phyloP scores from a whole-genome alignment of 2,797 vertebrate species.

The Gymnothorax javanicus region DNA sequence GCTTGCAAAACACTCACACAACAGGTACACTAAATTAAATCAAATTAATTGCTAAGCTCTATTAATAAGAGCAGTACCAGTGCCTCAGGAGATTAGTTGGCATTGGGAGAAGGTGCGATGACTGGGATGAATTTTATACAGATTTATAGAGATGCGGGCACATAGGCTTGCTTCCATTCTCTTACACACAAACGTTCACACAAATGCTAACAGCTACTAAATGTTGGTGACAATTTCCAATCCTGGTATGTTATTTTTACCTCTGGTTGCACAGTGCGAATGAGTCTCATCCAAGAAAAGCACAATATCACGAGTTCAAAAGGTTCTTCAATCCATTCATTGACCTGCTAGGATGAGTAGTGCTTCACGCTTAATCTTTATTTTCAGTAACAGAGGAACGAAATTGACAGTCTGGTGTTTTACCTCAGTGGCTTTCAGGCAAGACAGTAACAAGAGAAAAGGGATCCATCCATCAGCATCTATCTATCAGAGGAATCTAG shows the following conservation, averaged over 20 bases:
- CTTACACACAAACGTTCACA: not conserved
- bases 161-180: not conserved
- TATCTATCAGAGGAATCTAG: slow-evolving; percentile 62
- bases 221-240: not conserved
- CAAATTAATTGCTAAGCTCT: not conserved
- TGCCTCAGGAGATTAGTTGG: not conserved
- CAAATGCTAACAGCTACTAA: not conserved
- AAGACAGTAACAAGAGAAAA: slow-evolving; percentile 63
- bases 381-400: slow-evolving; percentile 56
- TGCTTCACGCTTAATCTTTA: slow-evolving; percentile 31
- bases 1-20: not conserved
- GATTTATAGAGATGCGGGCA: not conserved
- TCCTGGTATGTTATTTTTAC: not conserved
- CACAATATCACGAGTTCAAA: not conserved
- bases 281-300: not conserved
- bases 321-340: not conserved
- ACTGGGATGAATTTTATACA: not conserved
- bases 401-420: slow-evolving; percentile 59
- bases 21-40: not conserved
- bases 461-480: slow-evolving; percentile 67
- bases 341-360: not conserved
- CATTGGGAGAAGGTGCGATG: not conserved
- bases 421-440: slow-evolving; percentile 64
- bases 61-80: not conserved
- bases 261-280: not conserved